phyloP scores from a whole-genome alignment of 2,888 invertebrate species.

The Schizaphis graminum region DNA sequence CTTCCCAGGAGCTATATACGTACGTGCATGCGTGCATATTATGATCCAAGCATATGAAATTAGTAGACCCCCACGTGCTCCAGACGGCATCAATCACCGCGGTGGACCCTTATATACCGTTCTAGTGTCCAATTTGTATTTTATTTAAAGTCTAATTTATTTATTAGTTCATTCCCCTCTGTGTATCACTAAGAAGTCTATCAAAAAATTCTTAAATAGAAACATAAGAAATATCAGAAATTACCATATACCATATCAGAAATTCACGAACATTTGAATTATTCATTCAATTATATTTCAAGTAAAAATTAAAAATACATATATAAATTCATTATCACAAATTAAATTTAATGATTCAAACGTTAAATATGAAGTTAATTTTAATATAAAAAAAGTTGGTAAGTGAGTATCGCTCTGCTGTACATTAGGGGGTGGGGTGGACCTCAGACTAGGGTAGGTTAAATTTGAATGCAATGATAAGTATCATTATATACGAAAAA shows the following conservation, averaged over 20 bases:
- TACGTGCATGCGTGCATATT: background rate
- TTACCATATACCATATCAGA: background rate
- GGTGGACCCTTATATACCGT: background rate
- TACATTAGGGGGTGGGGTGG: too few relatives aligned
- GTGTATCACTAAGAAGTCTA: background rate
- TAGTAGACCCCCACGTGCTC: constrained; percentile 34
- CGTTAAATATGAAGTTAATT: background rate
- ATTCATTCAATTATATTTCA: background rate
- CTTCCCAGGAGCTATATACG: too few relatives aligned
- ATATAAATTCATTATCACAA: background rate
- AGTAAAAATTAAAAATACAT: background rate
- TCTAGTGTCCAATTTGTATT: constrained; percentile 43
- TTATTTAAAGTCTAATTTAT: constrained; percentile 24
- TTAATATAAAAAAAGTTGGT: too few relatives aligned
- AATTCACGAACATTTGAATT: background rate
- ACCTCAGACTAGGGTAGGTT: too few relatives aligned
- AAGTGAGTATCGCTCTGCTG: too few relatives aligned
- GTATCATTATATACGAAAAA: too few relatives aligned
- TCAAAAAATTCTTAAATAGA: background rate
- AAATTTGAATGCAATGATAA: too few relatives aligned
- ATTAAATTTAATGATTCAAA: background rate
- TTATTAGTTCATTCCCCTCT: constrained; percentile 15
- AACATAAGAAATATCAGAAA: too few relatives aligned
- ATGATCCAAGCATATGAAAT: constrained; percentile 48
- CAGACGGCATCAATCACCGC: constrained; percentile 48